These are phyloP conservation scores for Hemicentrotus pulcherrimus DNA, from an alignment of 35 echinoderm and acorn worm species.

Conservation along the genomic window DNA sequence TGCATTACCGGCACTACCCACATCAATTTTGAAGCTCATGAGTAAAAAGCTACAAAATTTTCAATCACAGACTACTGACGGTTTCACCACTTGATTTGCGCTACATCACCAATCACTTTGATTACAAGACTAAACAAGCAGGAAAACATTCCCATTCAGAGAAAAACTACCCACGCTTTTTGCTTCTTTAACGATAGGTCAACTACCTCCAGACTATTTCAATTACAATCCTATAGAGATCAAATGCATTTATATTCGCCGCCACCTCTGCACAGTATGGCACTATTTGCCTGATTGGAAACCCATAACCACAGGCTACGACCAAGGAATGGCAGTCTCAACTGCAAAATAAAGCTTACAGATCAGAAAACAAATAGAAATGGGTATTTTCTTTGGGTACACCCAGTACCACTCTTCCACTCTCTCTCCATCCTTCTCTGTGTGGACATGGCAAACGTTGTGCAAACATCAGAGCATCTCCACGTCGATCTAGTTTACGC, in stretches of 20 bases:
- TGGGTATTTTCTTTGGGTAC: neutral
- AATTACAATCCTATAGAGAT: neutral
- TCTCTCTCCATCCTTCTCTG: neutral
- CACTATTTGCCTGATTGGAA: neutral
- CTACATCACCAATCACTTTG: neutral
- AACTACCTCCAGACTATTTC: neutral
- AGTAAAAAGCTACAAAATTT: too few relatives aligned
- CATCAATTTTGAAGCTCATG: too few relatives aligned
- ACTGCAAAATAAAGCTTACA: neutral
- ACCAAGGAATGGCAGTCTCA: neutral
- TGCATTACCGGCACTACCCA: too few relatives aligned
- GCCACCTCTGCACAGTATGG: neutral
- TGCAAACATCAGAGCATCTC: neutral
- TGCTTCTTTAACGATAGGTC: neutral
- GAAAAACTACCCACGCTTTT: slow-evolving; percentile 4
- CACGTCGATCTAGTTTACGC: neutral
- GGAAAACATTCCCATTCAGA: neutral
- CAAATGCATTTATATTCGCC: neutral
- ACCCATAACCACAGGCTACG: neutral
- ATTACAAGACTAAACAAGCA: neutral
- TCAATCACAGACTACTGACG: neutral
- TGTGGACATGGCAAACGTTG: neutral
- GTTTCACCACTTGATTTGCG: neutral
- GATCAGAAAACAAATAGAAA: neutral
- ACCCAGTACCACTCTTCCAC: neutral